Evolutionary conservation across 2,113 vertebrate genomes (phyloP).

Genomic region (Xiphophorus maculatus): DNA sequence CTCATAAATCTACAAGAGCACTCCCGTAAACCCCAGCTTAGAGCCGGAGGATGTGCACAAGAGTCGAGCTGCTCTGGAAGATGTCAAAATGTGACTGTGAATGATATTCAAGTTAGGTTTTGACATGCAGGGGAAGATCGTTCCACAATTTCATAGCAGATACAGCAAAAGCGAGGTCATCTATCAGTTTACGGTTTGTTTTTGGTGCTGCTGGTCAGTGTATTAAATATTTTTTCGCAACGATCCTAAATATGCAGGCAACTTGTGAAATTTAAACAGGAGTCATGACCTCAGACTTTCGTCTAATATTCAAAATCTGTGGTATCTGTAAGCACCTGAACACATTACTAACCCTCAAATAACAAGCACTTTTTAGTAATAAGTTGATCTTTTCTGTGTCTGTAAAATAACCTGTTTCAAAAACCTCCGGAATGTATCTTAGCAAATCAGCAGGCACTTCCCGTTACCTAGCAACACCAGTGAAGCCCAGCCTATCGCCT

Average conservation of each 20-base stretch:
- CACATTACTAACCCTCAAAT: not conserved
- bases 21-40: not conserved
- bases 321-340: not conserved
- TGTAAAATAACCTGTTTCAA: no score
- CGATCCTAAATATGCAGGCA: not conserved
- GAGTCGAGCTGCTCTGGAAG: not conserved
- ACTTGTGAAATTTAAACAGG: not conserved
- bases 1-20: conserved; percentile 34
- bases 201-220: not conserved
- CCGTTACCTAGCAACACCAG: no score
- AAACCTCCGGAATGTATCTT: no score
- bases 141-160: not conserved
- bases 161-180: no score
- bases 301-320: not conserved
- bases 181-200: not conserved
- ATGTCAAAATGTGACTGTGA: not conserved
- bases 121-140: not conserved
- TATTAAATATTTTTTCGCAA: no score
- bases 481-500: no score
- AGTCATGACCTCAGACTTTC: not conserved
- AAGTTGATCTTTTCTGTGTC: no score
- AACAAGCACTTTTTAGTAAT: no score
- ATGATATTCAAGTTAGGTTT: not conserved
- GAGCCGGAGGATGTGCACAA: not conserved
- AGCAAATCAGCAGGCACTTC: no score